Evolutionary conservation across 2,113 vertebrate species (phyloP), one percentile per base, ranked within the genome.

Genomic region (Ophiodon elongatus): DNA sequence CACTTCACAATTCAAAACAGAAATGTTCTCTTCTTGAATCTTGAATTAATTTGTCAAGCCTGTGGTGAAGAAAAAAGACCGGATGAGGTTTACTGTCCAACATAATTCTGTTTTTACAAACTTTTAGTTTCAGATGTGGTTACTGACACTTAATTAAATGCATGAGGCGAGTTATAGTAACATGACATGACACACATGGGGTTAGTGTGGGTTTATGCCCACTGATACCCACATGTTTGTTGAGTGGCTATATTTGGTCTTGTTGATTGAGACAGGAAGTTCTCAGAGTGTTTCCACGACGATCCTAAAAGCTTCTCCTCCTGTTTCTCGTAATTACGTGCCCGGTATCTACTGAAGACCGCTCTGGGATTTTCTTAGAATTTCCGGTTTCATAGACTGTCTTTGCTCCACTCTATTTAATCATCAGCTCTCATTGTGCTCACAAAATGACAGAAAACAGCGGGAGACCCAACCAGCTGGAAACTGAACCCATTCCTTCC

Each of bases 181-280:
- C 37, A 39, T 39, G 37, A 39, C 37, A 39, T 39, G 8, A n/a
- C n/a, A n/a, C n/a, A n/a, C n/a, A 45, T 45, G 43, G 14, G 43
- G 9, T 54, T 54, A n/a, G 50, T 10, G 50, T 10, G 23, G 14
- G 14, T 15, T 45, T 21, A 21, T 7, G 17, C 17, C 47, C 47
- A 50, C 47, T 6, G 47, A 21, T 19, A 21, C 15, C 5, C 15
- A 37, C 39, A 39, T 21, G 19, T 7, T 14, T 21, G 19, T 7
- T 14, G 19, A 6, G 47, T 7, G 19, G 52, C 71, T 81, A 68
- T 45, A 74, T 86, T 75, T 82, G 70, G 35, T 50, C 33, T n/a
- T 29, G 41, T n/a, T 57, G n/a, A 79, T 47, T 64, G 11, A 62
- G 65, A 57, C 50, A 70, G 41, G 68, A 27, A 62, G 70, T 54